A percentile compares a stretch with the other conserved stretches of the same genome.
These are phyloP conservation scores for Acanthosepion lycidas DNA, from an alignment of 2,888 invertebrate species.

Conservation along the genomic window DNA sequence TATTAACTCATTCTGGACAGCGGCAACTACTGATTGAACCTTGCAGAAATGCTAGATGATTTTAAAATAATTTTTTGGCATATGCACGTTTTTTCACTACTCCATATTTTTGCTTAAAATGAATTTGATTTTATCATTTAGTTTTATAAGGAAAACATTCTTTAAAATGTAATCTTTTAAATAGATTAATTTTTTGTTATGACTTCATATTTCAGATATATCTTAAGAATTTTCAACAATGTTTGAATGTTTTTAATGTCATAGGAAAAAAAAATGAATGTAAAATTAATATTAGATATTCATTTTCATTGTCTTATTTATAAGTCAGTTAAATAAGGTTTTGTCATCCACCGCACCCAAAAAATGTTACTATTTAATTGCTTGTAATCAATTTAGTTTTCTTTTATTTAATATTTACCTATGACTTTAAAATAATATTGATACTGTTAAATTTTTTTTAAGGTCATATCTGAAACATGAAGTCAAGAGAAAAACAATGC, in stretches of 20 bases:
- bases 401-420: neutral
- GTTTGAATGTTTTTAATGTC: neutral
- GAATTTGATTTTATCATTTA: neutral
- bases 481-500: neutral
- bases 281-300: neutral
- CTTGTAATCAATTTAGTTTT: neutral
- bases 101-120: neutral
- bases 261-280: neutral
- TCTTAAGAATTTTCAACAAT: neutral
- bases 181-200: neutral
- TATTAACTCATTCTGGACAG: slow-evolving; percentile 23
- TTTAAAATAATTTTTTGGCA: slow-evolving; percentile 6
- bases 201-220: neutral
- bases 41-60: slow-evolving; percentile 21
- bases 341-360: neutral
- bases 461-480: neutral
- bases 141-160: neutral
- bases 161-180: neutral
- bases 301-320: neutral
- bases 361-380: neutral
- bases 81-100: slow-evolving; percentile 23
- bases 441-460: neutral
- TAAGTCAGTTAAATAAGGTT: neutral
- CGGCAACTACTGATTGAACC: slow-evolving; percentile 33
- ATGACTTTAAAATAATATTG: neutral